phyloP scores from a whole-genome alignment of 2,888 invertebrate species.

The Nephrotoma flavescens region DNA sequence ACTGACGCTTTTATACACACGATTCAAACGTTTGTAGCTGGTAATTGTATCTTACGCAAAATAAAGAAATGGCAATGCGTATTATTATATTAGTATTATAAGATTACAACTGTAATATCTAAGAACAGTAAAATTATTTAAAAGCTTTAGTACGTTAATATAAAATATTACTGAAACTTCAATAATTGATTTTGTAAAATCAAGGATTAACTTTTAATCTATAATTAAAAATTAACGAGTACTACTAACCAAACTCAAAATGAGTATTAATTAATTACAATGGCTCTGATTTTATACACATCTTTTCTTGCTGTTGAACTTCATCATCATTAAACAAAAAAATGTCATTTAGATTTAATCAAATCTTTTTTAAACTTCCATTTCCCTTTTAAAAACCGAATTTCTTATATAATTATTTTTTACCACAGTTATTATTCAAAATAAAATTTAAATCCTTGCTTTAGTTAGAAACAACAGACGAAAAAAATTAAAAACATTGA shows the following conservation, averaged over 20 bases:
- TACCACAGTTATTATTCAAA: neutral
- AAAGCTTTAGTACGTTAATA: neutral
- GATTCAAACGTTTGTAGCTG: too few relatives aligned
- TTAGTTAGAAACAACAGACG: neutral
- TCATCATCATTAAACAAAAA: neutral
- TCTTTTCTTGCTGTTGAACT: neutral
- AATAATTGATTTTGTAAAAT: neutral
- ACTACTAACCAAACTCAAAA: neutral
- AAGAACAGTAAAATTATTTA: too few relatives aligned
- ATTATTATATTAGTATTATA: too few relatives aligned
- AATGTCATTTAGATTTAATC: neutral
- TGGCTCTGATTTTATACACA: neutral
- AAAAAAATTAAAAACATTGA: neutral
- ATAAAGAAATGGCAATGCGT: too few relatives aligned
- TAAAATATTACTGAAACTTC: neutral
- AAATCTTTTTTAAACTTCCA: neutral
- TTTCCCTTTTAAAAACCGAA: neutral
- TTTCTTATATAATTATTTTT: neutral
- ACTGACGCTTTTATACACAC: too few relatives aligned
- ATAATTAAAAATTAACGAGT: neutral
- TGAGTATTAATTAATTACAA: neutral
- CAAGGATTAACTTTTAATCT: neutral
- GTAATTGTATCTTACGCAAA: too few relatives aligned
- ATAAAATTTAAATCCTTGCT: neutral
- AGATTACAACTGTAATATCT: too few relatives aligned